Percentiles rank a stretch among this genome's conserved stretches.
Evolutionary conservation across 1,140 invertebrate genomes (phyloP).

Genomic region (Helicoverpa zea): DNA sequence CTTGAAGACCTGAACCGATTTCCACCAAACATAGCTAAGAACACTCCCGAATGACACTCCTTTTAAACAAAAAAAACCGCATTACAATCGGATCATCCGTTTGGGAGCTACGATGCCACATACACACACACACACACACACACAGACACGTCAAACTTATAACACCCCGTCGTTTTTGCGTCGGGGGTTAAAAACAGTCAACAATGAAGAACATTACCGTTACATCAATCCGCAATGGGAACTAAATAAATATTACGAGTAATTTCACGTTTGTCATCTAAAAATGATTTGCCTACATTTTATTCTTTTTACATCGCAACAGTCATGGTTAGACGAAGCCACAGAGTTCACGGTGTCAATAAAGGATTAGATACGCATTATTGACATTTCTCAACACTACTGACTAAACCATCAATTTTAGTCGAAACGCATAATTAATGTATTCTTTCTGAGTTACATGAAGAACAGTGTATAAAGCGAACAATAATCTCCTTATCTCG

Average conservation of each 20-base stretch:
- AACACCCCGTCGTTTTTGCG: too few species aligned
- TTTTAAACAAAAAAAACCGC: too few species aligned
- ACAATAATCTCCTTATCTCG: conserved; percentile 31
- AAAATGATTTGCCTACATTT: conserved; percentile 11
- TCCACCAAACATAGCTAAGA: too few species aligned
- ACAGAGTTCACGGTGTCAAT: conserved; percentile 2
- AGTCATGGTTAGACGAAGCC: conserved; percentile 13
- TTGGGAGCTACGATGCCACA: too few species aligned
- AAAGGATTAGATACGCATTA: conserved; percentile 20
- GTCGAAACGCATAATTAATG: background rate
- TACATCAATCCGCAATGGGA: background rate
- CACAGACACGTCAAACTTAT: too few species aligned
- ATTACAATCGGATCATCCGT: too few species aligned
- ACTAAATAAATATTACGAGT: conserved; percentile 18
- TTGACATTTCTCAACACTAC: conserved; percentile 9
- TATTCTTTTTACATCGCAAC: background rate
- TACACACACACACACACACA: too few species aligned
- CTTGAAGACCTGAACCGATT: too few species aligned
- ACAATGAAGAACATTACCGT: background rate
- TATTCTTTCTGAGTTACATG: background rate
- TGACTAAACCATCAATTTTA: conserved; percentile 13
- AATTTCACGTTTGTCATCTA: conserved; percentile 17
- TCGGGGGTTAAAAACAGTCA: too few species aligned
- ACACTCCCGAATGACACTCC: too few species aligned
- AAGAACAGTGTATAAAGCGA: conserved; percentile 3